Percentiles rank a stretch among this genome's conserved stretches.
Evolutionary conservation across 2,797 vertebrate genomes (phyloP).

Genomic region (Cyprinodon diabolis): DNA sequence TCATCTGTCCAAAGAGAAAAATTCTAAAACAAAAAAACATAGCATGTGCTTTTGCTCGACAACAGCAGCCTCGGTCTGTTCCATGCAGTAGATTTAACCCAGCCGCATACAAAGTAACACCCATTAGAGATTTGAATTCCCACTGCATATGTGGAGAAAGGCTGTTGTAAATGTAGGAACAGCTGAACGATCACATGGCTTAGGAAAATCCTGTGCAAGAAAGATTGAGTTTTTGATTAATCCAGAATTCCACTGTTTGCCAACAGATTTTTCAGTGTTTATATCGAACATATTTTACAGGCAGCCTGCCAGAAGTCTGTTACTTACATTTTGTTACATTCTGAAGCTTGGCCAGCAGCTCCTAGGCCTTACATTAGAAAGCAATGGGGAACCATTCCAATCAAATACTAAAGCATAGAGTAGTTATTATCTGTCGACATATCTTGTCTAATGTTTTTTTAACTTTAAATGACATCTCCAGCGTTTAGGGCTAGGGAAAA

Average conservation of each 20-base stretch:
- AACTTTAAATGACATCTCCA: neutral
- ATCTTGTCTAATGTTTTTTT: neutral
- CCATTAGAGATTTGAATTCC: constrained; percentile 19
- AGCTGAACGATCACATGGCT: constrained; percentile 7
- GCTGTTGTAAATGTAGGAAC: constrained; percentile 12
- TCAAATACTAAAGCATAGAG: neutral
- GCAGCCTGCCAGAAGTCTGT: neutral
- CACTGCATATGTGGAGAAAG: constrained; percentile 8
- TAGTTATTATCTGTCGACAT: neutral
- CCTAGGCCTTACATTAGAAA: neutral
- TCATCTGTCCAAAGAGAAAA: constrained; percentile 53
- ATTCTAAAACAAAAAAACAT: constrained; percentile 6
- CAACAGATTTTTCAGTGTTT: neutral
- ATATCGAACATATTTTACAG: constrained; percentile 3
- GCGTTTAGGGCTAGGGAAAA: neutral
- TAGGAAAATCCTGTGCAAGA: constrained; percentile 11
- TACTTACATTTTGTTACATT: constrained; percentile 5
- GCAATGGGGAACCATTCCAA: neutral
- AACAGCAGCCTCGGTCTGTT: constrained; percentile 39
- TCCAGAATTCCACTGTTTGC: neutral
- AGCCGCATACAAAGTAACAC: constrained; percentile 19
- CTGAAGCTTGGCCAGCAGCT: neutral
- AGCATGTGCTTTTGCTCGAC: constrained; percentile 38
- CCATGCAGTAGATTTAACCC: constrained; percentile 36
- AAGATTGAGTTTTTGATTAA: constrained; percentile 5